phyloP scores from a whole-genome alignment of 2,797 vertebrate genomes.

The Pangasius djambal region DNA sequence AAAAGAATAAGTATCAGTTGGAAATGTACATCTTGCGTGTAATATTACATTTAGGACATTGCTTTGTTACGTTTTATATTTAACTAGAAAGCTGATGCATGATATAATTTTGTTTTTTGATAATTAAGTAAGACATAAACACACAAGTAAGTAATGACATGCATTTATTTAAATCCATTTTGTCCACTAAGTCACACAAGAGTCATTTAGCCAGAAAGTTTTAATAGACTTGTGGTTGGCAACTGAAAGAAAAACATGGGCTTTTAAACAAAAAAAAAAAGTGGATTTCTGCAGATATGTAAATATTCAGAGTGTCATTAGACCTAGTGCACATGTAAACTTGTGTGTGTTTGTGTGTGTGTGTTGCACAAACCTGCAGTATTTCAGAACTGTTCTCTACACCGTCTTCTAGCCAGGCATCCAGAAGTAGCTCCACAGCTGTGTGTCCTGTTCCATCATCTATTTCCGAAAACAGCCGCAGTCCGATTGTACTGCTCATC shows the following conservation, averaged over 20 bases:
- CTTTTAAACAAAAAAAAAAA: background rate
- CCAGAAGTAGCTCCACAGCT: constrained; percentile 82
- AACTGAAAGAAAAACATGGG: background rate
- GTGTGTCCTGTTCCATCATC: constrained; percentile 90
- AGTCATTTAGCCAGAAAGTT: background rate
- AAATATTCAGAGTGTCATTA: background rate
- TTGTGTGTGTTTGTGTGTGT: background rate
- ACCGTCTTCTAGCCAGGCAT: constrained; percentile 93
- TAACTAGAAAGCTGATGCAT: background rate
- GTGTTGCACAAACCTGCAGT: constrained; percentile 80
- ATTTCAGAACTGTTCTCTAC: constrained; percentile 91
- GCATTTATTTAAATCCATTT: background rate
- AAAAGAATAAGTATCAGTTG: background rate
- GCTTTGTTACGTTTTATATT: background rate
- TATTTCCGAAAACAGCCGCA: constrained; percentile 87
- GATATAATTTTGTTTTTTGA: background rate
- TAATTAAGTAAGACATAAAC: background rate
- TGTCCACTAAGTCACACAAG: background rate
- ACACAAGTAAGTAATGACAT: background rate
- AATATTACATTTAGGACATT: background rate
- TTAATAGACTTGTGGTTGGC: background rate
- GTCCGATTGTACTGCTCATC: constrained; percentile 81
- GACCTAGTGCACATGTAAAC: background rate
- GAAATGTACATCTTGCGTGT: background rate
- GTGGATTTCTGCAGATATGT: background rate